A percentile compares a stretch with the other conserved stretches of the same genome.
Evolutionary conservation across 2,113 vertebrate genomes (phyloP).

Genomic region (Nerophis ophidion): DNA sequence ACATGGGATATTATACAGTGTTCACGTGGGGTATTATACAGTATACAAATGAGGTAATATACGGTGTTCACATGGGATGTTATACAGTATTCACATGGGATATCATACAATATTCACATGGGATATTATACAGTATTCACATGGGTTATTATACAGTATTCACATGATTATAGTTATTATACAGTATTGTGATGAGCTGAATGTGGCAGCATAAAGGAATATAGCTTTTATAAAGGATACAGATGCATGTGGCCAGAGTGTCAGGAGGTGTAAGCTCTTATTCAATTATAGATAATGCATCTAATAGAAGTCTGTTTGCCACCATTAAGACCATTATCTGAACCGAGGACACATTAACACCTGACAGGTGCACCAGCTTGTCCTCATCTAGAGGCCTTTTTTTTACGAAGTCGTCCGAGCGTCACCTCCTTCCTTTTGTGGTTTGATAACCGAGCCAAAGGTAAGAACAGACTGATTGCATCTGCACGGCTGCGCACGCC

Average conservation of each 20-base stretch:
- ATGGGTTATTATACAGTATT: no score
- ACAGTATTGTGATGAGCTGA: no score
- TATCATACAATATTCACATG: no score
- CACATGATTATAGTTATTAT: no score
- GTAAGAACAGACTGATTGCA: constrained; percentile 54
- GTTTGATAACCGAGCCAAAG: constrained; percentile 65
- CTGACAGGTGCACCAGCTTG: constrained; percentile 58
- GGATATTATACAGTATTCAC: no score
- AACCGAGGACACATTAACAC: constrained; percentile 20
- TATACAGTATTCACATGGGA: no score
- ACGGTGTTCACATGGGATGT: no score
- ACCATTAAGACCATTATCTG: constrained; percentile 8
- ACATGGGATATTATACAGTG: no score
- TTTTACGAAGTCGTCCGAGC: constrained; percentile 30
- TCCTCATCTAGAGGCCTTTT: constrained; percentile 33
- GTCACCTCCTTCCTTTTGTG: constrained; percentile 40
- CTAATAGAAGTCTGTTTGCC: constrained; percentile 17
- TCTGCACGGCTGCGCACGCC: constrained; percentile 47
- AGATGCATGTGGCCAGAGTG: background rate
- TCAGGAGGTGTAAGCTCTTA: background rate
- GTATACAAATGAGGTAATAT: no score
- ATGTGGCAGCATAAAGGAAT: background rate
- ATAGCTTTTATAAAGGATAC: no score
- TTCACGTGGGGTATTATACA: no score
- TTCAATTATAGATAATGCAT: background rate